These are phyloP conservation scores for Agrochola litura DNA, from an alignment of 2,888 invertebrate species.

Conservation along the genomic window DNA sequence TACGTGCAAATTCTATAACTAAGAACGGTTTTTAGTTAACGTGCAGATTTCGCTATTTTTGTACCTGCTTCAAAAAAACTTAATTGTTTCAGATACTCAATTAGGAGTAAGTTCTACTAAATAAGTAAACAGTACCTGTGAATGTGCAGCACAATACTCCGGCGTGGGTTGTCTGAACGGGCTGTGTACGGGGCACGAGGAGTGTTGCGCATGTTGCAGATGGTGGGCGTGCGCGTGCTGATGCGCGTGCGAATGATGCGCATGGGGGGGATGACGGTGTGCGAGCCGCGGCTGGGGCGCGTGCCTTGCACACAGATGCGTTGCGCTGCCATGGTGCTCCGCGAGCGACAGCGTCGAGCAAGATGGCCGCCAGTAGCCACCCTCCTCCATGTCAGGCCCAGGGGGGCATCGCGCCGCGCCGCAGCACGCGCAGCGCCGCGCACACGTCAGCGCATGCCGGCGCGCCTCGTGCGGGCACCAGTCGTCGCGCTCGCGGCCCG, in stretches of 20 bases:
- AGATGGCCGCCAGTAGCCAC: conserved; percentile 89
- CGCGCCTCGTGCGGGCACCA: conserved; percentile 90
- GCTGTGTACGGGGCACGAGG: conserved; percentile 94
- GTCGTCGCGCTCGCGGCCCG: conserved; percentile 89
- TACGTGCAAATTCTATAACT: conserved; percentile 4
- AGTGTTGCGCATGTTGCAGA: conserved; percentile 84
- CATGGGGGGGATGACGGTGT: conserved; percentile 86
- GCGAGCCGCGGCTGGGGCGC: conserved; percentile 83
- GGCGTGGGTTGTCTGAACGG: conserved; percentile 92
- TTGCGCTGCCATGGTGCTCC: conserved; percentile 87
- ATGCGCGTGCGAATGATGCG: conserved; percentile 85
- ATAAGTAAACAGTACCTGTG: conserved; percentile 78
- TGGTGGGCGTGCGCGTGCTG: conserved; percentile 87
- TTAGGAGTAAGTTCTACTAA: neutral
- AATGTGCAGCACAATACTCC: conserved; percentile 88
- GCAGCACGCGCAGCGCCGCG: conserved; percentile 89
- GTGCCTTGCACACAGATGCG: conserved; percentile 87
- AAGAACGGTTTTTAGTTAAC: neutral
- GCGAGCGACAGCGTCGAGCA: conserved; percentile 89
- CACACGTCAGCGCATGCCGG: conserved; percentile 90
- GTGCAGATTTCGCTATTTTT: too few species aligned
- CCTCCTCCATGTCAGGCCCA: conserved; percentile 89
- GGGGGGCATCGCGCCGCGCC: conserved; percentile 89
- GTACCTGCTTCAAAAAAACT: neutral
- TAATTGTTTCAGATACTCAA: neutral